Evolutionary conservation across 2,113 vertebrate genomes (phyloP).

Genomic region (Podarcis raffonei): DNA sequence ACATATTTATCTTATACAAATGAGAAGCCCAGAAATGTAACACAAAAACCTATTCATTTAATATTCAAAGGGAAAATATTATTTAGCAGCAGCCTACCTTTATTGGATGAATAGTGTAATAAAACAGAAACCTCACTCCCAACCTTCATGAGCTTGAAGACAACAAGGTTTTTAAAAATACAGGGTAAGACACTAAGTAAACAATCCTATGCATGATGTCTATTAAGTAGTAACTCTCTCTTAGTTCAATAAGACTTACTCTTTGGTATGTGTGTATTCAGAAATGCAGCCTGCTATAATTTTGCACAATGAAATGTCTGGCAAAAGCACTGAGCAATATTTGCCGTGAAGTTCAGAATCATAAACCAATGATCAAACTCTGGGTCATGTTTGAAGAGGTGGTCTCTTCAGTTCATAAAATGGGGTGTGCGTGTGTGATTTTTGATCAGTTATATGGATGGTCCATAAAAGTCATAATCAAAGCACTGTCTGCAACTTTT

Average conservation of each 20-base stretch:
- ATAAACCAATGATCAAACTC: not conserved
- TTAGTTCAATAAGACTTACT: not conserved
- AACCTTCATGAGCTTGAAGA: not conserved
- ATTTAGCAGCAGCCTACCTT: not conserved
- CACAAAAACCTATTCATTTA: conserved; percentile 64
- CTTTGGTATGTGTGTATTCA: not conserved
- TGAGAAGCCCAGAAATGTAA: conserved; percentile 66
- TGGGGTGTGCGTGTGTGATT: not conserved
- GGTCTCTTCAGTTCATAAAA: conserved; percentile 1
- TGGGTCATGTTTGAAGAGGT: conserved; percentile 20
- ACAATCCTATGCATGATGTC: not conserved
- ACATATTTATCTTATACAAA: conserved; percentile 58
- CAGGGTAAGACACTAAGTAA: not conserved
- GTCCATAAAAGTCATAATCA: not conserved
- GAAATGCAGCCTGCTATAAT: not conserved
- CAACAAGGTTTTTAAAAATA: not conserved
- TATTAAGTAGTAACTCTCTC: not conserved
- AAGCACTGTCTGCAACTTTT: not conserved
- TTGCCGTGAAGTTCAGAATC: not conserved
- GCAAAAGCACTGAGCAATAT: not conserved
- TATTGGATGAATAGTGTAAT: conserved; percentile 26
- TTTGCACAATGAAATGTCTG: not conserved
- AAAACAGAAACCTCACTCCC: not conserved
- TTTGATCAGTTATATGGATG: not conserved
- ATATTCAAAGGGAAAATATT: conserved; percentile 59